Percentiles rank a stretch among this genome's conserved stretches.
Conservation (phyloP, 2,113 vertebrate genomes). For the Xiphorhynchus elegans region DNA sequence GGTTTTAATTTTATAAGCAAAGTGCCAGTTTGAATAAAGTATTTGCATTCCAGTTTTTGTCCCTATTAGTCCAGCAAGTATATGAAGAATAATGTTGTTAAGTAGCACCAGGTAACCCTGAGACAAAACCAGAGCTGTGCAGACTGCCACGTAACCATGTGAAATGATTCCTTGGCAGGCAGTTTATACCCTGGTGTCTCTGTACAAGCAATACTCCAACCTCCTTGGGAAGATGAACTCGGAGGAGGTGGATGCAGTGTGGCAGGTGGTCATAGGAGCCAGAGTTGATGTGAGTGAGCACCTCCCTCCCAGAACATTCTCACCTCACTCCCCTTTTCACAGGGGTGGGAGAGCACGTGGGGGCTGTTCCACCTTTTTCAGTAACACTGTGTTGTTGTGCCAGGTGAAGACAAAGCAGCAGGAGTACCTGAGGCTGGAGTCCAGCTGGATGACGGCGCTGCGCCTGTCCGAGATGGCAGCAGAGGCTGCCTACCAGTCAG, state of each 20-base stretch:
- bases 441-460: constrained; percentile 79
- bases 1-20: neutral
- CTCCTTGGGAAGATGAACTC: constrained; percentile 79
- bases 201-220: constrained; percentile 78
- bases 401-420: constrained; percentile 77
- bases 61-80: neutral
- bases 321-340: rapidly evolving
- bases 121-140: neutral
- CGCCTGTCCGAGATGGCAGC: constrained; percentile 82
- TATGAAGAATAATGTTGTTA: neutral
- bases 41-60: neutral
- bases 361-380: neutral
- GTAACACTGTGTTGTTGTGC: neutral
- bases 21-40: neutral
- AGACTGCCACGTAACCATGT: neutral
- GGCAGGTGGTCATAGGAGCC: constrained; percentile 84
- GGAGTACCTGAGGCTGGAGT: constrained; percentile 76
- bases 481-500: constrained; percentile 80
- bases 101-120: neutral
- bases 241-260: constrained; percentile 79
- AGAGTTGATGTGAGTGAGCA: constrained; percentile 75
- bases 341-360: neutral
- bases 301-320: neutral
- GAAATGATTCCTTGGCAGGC: constrained; percentile 61
- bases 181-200: constrained; percentile 78